Base-by-base conservation (phyloP, 2,888 invertebrate genomes). In the Napeogenes inachia region DNA sequence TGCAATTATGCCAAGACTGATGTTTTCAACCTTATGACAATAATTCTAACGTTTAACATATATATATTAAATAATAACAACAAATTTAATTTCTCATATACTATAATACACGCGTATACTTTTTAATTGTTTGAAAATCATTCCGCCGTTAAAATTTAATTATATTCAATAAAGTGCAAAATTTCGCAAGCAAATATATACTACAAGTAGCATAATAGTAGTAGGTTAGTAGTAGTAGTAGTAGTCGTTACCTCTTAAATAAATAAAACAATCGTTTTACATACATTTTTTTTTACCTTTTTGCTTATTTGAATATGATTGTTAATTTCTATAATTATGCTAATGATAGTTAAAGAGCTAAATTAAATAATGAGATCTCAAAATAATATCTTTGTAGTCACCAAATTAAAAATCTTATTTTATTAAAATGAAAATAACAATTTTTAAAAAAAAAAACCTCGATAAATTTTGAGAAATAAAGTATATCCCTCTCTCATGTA, bases 301-400 rank as follows among this genome's bases (percentile, higher is more conserved):
- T 66, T 61, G 61, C 57, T 61, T 59, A 63, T 58, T 60, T 59
- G 56, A n/a, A 57, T 61, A 47, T 59, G 56, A 55, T 59, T 56
- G 60, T 57, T 59, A 59, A 66, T 61, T 50, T 53, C 47, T 54
- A 45, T 53, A 55, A 63, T 61, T 61, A 61, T 66, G 63, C 59
- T 45, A 66, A 66, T 66, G 50, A 46, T 59, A 59, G 56, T 62
- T 3, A 42, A 10, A 12, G 10, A 10, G 3, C 2, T 42, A 42
- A 42, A 42, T 21, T 21, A 21, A 21, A 1, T 21, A 21, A 21
- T 21, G 10, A 10, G 3, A 42, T 12, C 12, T 10, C 42, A 42
- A 35, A 35, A 6, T 42, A 12, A 12, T 10, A 42, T 42, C 42
- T 42, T 10, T 42, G 3, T 42, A 42, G 12, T 42, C 10, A 3